Conservation (phyloP, 2,797 vertebrate species). For the Geotria australis region DNA sequence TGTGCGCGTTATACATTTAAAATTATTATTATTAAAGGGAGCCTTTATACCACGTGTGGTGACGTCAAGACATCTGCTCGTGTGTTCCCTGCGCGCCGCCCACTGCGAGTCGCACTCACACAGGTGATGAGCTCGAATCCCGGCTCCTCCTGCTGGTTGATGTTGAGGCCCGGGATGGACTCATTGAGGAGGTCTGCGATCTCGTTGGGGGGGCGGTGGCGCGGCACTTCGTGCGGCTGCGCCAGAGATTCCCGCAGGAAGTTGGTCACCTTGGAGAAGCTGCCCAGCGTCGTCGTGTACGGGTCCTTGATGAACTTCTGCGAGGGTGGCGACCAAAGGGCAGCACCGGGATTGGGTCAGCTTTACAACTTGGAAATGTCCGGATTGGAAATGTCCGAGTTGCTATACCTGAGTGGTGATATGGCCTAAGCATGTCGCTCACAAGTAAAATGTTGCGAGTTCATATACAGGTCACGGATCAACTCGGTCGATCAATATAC, state of each 20-base stretch:
- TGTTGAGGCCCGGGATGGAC: slow-evolving; percentile 22
- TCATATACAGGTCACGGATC: too few relatives aligned
- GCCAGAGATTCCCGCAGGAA: slow-evolving; percentile 45
- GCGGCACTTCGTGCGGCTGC: slow-evolving; percentile 7
- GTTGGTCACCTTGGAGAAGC: slow-evolving; percentile 68
- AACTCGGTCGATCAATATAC: too few relatives aligned
- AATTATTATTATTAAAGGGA: too few relatives aligned
- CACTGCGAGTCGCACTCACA: slow-evolving; percentile 16
- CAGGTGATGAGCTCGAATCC: slow-evolving; percentile 67
- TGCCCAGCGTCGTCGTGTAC: slow-evolving; percentile 52
- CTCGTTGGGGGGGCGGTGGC: slow-evolving; percentile 8
- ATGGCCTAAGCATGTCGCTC: not conserved
- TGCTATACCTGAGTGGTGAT: not conserved
- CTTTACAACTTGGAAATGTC: not conserved
- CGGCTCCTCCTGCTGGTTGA: slow-evolving; percentile 19
- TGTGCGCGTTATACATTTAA: too few relatives aligned
- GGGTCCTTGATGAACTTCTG: slow-evolving; percentile 71
- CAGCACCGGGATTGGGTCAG: not conserved
- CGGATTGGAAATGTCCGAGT: not conserved
- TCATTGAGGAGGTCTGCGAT: slow-evolving; percentile 31
- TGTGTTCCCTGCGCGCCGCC: too few relatives aligned
- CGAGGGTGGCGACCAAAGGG: not conserved
- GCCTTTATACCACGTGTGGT: too few relatives aligned
- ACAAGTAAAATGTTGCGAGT: too few relatives aligned
- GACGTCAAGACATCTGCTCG: too few relatives aligned